Evolutionary conservation across 2,113 vertebrate genomes (phyloP), one percentile per base, ranked within the genome.

Genomic region (Chroicocephalus ridibundus): DNA sequence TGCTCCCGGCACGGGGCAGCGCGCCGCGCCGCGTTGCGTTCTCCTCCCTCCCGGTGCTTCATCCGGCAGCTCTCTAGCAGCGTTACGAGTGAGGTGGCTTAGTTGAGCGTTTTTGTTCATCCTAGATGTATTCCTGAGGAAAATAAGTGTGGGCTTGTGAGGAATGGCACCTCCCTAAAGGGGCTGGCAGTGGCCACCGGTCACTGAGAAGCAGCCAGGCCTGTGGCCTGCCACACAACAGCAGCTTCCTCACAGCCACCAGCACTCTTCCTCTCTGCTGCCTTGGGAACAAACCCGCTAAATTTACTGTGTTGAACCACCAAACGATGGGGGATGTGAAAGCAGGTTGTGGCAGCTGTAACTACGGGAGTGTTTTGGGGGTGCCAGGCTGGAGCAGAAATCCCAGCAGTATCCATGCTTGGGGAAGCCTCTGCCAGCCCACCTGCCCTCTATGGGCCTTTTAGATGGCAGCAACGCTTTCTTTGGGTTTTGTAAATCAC

Each of bases 21-120:
- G 1, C 5, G 4, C 14, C 1, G 6, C 0, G 1, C 1, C 4
- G 1, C 5, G 4, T 12, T 1, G 6, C 0, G 1, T 1, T 10
- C 4, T 9, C 4, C 4, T 5, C 2, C 1, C 0, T 32, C 0
- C 6, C 1, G 5, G 44, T 1, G 7, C 11, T 2, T 22, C 32
- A 1, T 1, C 6, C 2, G 2, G 4, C 34, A 2, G 26, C 8
- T 9, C 5, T 46, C 9, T 0, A 4, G 20, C 8, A 6, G 32
- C 2, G 13, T 5, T 8, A 2, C 3, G 4, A 4, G 5, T 2
- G 32, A 0, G 52, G 6, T 17, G 21, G 4, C 4, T 78, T 15
- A 11, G 10, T 6, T 52, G 34, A 9, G 29, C 32, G 0, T 3
- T 27, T 75, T 8, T 36, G 29, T 15, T 26, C 1, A 2, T 8